Base-by-base conservation (phyloP, 2,113 vertebrate genomes). In the Bos taurus region DNA sequence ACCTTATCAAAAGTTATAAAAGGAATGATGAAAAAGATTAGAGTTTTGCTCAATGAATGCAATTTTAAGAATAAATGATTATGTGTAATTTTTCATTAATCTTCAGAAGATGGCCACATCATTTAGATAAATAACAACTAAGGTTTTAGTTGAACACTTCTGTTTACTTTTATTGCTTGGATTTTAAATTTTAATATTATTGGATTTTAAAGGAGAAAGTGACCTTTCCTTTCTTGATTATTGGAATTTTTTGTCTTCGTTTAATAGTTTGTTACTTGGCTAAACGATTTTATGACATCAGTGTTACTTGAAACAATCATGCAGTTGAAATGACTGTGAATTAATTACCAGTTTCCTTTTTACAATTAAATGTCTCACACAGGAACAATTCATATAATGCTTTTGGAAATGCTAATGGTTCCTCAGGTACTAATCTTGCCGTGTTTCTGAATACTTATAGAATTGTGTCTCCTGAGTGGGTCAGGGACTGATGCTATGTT, bases 351-450 rank as follows among this genome's bases (percentile, higher is more conserved):
- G 78, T 95, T 95, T 98, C 95, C 91, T 93, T 95, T 97, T 92
- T 59, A 92, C 86, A 95, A 90, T 95, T 91, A 93, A 97, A 97
- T 95, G 93, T 88, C 83, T 95, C 97, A 97, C 95, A 92, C 30
- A 97, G 97, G 96, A 98, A 82, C 82, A 90, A 91, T 97, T 96
- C 46, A 52, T 94, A 33, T 96, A 86, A 88, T 94, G 46, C 80
- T 86, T 94, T 97, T 96, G 89, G 93, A 97, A 97, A 97, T 95
- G 90, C 96, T 97, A 97, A 98, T 60, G 48, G 54, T 89, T 97
- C 96, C 95, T 97, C 56, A 90, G 97, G 90, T 96, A 85, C 86
- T 96, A 43, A 78, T 78, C 95, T 97, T 57, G 57, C 46, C 74
- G 56, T 71, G 26, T 81, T 84, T 87, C 95, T 97, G 81, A 94